Evolutionary conservation across 92 coral and sea anemone species (phyloP).

Genomic region (Galaxea fascicularis): DNA sequence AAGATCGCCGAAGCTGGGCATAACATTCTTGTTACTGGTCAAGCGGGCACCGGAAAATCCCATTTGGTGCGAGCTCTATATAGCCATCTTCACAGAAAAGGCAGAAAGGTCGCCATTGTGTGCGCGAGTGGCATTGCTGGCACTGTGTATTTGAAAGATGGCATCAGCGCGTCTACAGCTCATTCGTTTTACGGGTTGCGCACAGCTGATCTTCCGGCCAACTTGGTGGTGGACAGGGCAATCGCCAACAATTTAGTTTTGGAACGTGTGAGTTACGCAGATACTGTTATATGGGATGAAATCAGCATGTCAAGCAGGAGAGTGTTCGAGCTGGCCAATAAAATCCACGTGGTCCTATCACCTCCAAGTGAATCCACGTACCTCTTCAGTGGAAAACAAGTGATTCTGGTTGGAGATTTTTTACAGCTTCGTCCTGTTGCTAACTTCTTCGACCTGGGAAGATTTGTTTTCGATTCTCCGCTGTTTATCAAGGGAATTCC

Average conservation of each 20-base stretch:
- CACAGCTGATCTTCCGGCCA: slow-evolving; percentile 60
- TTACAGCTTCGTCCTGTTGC: slow-evolving; percentile 58
- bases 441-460: slow-evolving; percentile 27
- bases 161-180: not conserved
- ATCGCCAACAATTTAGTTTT: slow-evolving; percentile 20
- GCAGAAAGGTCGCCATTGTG: slow-evolving; percentile 7
- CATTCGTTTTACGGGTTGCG: slow-evolving; percentile 48
- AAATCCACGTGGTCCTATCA: slow-evolving; percentile 23
- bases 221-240: slow-evolving; percentile 47
- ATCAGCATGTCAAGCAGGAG: slow-evolving; percentile 59
- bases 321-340: slow-evolving; percentile 40
- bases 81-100: not conserved
- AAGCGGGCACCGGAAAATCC: slow-evolving; percentile 28
- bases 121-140: slow-evolving; percentile 49
- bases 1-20: slow-evolving; percentile 18
- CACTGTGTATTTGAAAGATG: slow-evolving; percentile 15
- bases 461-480: slow-evolving; percentile 38
- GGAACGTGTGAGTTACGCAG: slow-evolving; percentile 36
- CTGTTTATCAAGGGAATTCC: slow-evolving; percentile 42
- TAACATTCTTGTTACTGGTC: slow-evolving; percentile 17
- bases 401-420: slow-evolving; percentile 59
- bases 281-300: slow-evolving; percentile 66
- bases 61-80: not conserved
- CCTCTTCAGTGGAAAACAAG: slow-evolving; percentile 40
- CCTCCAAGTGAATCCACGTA: not conserved